Conservation (phyloP, 1,140 invertebrate species). For the Heliconius hermathena region DNA sequence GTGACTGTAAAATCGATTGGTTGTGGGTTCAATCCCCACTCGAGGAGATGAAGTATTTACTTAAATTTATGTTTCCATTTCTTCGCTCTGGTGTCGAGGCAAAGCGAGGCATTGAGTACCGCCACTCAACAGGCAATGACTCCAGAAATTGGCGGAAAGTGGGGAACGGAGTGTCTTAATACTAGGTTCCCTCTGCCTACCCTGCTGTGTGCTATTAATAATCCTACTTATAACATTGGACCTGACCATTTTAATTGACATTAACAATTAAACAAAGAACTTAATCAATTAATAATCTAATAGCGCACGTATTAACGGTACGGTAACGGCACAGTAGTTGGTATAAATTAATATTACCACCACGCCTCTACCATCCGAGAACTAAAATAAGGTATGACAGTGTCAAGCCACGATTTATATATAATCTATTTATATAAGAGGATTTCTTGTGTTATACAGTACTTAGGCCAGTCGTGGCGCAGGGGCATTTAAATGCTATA, state of each 20-base stretch:
- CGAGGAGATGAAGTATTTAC: too few species aligned
- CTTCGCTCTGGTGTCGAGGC: too few species aligned
- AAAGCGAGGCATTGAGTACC: too few species aligned
- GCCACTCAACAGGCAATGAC: too few species aligned
- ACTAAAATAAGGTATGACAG: slow-evolving; percentile 27
- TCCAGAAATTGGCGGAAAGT: too few species aligned
- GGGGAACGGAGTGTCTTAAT: too few species aligned
- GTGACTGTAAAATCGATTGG: too few species aligned
- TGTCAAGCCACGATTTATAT: not conserved
- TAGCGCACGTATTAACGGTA: slow-evolving; percentile 25
- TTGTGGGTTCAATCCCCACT: too few species aligned
- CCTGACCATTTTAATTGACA: not conserved
- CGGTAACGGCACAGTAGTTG: slow-evolving; percentile 20
- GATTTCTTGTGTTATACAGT: not conserved
- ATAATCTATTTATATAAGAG: slow-evolving; percentile 5
- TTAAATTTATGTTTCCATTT: too few species aligned
- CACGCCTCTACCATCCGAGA: slow-evolving; percentile 25
- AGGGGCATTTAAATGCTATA: too few species aligned
- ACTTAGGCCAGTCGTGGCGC: not conserved
- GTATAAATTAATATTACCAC: slow-evolving; percentile 25
- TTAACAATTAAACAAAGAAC: not conserved
- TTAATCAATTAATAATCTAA: slow-evolving; percentile 25
- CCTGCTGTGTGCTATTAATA: not conserved
- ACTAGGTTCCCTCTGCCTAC: too few species aligned
- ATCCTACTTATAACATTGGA: not conserved